Conservation (phyloP, 2,113 vertebrate species). For the Pagrus major region DNA sequence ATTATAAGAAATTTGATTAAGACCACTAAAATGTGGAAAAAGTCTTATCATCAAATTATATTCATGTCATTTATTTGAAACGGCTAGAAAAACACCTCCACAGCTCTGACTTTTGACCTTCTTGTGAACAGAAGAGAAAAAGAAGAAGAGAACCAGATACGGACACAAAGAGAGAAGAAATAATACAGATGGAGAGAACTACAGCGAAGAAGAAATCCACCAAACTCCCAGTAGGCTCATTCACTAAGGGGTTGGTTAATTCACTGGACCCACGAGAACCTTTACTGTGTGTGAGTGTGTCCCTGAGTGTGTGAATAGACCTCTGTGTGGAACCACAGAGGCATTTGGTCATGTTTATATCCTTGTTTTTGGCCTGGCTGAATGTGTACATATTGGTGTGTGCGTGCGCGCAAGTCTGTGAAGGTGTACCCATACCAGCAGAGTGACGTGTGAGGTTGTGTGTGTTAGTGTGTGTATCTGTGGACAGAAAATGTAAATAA, state of each 20-base stretch:
- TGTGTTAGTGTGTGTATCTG: conserved; percentile 31
- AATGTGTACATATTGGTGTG: conserved; percentile 54
- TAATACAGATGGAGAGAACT: not conserved
- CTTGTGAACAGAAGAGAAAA: not conserved
- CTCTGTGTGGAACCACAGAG: conserved; percentile 74
- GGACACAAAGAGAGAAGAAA: not conserved
- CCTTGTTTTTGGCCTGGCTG: conserved; percentile 73
- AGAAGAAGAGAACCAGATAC: not conserved
- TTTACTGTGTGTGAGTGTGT: conserved; percentile 60
- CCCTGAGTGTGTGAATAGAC: conserved; percentile 59
- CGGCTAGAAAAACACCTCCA: too few relatives aligned
- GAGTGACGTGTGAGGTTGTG: conserved; percentile 14
- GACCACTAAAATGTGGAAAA: too few relatives aligned
- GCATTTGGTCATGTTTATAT: conserved; percentile 79
- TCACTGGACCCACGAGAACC: conserved; percentile 65
- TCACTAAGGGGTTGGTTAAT: conserved; percentile 58
- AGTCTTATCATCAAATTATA: too few relatives aligned
- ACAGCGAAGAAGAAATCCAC: conserved; percentile 48
- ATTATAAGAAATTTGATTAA: too few relatives aligned
- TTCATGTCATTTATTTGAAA: too few relatives aligned
- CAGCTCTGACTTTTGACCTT: too few relatives aligned
- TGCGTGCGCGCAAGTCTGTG: conserved; percentile 39
- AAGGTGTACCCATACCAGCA: conserved; percentile 16
- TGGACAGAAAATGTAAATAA: conserved; percentile 43
- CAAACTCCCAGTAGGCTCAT: conserved; percentile 49